These are phyloP conservation scores for Neostethus bicornis DNA, from an alignment of 2,797 vertebrate species.

Conservation along the genomic window DNA sequence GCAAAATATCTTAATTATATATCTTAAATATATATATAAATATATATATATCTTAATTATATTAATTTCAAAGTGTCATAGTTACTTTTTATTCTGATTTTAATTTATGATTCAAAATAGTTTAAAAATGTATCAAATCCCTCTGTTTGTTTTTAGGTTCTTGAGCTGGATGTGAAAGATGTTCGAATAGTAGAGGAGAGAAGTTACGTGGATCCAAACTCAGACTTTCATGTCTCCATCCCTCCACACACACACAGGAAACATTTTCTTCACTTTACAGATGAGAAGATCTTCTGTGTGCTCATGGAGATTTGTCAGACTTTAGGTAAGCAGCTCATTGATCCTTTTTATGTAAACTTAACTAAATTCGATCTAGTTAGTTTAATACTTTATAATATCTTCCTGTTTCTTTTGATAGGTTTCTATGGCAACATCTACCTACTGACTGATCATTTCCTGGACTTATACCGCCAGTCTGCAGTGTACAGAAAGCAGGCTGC, in stretches of 20 bases:
- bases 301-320: conserved; percentile 86
- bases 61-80: no score
- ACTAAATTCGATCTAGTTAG: background rate
- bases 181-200: conserved; percentile 89
- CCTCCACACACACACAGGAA: conserved; percentile 75
- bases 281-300: conserved; percentile 83
- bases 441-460: conserved; percentile 89
- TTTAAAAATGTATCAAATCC: background rate
- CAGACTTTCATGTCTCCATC: background rate
- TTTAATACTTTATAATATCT: background rate
- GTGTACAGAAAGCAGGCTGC: conserved; percentile 90
- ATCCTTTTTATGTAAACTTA: background rate
- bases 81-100: no score
- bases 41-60: no score
- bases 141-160: conserved; percentile 66
- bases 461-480: conserved; percentile 84
- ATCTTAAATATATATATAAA: no score
- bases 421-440: conserved; percentile 89
- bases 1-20: no score
- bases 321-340: conserved; percentile 63
- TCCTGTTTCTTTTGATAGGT: conserved; percentile 53
- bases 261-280: conserved; percentile 89
- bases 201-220: conserved; percentile 24
- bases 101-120: background rate
- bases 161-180: conserved; percentile 88